These are phyloP conservation scores for Carabus problematicus DNA, from an alignment of 2,888 invertebrate genomes.

Conservation along the genomic window DNA sequence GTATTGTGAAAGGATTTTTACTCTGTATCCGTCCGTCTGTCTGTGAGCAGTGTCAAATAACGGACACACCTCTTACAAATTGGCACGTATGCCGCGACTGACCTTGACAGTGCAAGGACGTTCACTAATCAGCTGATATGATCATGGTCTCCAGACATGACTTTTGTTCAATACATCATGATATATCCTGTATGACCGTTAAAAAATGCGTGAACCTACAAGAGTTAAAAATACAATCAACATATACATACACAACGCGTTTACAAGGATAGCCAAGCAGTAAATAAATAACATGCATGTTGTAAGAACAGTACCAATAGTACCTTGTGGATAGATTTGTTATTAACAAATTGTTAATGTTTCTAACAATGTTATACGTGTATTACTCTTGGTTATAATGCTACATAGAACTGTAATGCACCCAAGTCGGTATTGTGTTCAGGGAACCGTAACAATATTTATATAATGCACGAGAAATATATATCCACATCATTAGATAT, in stretches of 20 bases:
- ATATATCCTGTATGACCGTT: conserved; percentile 24
- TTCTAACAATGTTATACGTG: no score
- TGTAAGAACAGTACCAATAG: no score
- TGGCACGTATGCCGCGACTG: conserved; percentile 18
- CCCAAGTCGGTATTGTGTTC: background rate
- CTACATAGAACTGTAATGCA: no score
- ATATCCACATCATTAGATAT: conserved; percentile 39
- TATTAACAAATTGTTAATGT: no score
- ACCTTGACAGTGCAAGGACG: conserved; percentile 33
- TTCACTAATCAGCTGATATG: conserved; percentile 30
- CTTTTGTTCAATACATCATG: conserved; percentile 15
- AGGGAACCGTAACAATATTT: conserved; percentile 27
- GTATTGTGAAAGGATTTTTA: conserved; percentile 30
- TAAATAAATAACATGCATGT: no score
- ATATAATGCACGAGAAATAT: conserved; percentile 38
- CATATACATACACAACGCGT: no score
- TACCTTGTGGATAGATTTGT: no score
- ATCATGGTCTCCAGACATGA: conserved; percentile 24
- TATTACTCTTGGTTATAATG: no score
- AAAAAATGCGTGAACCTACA: conserved; percentile 9
- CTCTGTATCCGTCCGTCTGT: conserved; percentile 20
- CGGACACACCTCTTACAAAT: conserved; percentile 31
- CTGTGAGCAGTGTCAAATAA: background rate
- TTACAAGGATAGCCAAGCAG: no score
- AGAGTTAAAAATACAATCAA: no score